phyloP scores from a whole-genome alignment of 2,113 vertebrate genomes.

The Saccopteryx bilineata region DNA sequence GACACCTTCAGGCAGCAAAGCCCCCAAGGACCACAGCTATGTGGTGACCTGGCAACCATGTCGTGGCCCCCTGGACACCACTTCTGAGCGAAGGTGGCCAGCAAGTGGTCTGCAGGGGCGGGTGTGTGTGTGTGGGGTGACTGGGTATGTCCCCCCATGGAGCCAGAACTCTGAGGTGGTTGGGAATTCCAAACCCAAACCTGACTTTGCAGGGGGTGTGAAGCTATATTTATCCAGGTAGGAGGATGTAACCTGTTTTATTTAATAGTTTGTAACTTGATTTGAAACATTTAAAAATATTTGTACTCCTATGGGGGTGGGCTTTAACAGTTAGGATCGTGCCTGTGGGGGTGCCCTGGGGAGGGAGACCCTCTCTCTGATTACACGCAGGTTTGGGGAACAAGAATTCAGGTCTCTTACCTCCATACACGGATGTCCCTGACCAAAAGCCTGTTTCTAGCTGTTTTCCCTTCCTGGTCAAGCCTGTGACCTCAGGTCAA shows the following conservation, averaged over 20 bases:
- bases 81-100: too few species aligned
- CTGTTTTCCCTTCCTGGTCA: too few species aligned
- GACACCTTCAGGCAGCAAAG: too few species aligned
- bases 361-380: background rate
- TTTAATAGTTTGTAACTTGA: background rate
- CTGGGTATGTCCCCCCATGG: background rate
- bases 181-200: background rate
- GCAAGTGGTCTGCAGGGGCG: background rate
- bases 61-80: too few species aligned
- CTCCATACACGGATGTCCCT: background rate
- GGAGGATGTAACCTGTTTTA: background rate
- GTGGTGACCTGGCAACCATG: too few species aligned
- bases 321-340: background rate
- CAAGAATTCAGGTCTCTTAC: background rate
- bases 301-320: background rate
- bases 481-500: background rate
- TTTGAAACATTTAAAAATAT: background rate
- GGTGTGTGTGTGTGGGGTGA: background rate
- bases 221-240: conserved; percentile 1
- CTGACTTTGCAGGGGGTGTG: background rate
- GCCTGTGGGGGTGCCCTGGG: background rate
- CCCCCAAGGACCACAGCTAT: too few species aligned
- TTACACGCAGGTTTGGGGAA: background rate
- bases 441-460: background rate
- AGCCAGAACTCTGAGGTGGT: background rate